Evolutionary conservation across 2,113 vertebrate species (phyloP), one percentile per base, ranked within the genome.

Genomic region (Myanophis thanlyinensis): DNA sequence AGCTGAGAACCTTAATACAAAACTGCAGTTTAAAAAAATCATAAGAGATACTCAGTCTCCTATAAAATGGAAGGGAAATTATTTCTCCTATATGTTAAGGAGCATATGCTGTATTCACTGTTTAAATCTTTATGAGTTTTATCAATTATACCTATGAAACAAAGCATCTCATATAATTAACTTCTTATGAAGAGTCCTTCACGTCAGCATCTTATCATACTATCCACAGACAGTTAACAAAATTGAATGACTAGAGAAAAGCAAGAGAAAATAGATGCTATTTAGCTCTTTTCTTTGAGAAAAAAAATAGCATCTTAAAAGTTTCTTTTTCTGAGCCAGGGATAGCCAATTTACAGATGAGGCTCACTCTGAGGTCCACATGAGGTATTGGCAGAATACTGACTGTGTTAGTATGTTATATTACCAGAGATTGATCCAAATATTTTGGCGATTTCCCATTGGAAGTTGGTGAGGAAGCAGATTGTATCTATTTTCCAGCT

Each of bases 41-140:
- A 73, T 6, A 35, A 35, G n/a, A 73, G 5, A 80, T 80, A 40
- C 7, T 80, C 35, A 20, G 18, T 40, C 35, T 80, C 35, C 3
- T 40, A 80, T 40, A 40, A 80, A 80, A 40, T 80, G 35, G n/a
- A 20, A 80, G 35, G 15, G 67, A 80, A 80, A 40, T 80, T 40
- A 80, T 80, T 80, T 80, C 67, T 40, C 35, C n/a, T 40, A 80
- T 0, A 80, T 47, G 89, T 92, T 73, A 93, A 85, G 53, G 54
- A 89, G 93, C 59, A 93, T 93, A 93, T 5, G 88, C 35, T 52
- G 44, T 0, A 0, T 27, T 80, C 84, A 0, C 73, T 1, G 62
- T 90, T 94, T 92, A 84, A 89, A 59, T 91, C 88, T 93, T 86
- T 15, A 52, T 35, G 27, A 23, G 91, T 47, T 88, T 49, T 25